phyloP scores from a whole-genome alignment of 2,888 invertebrate species.

The Chrysina gloriosa region DNA sequence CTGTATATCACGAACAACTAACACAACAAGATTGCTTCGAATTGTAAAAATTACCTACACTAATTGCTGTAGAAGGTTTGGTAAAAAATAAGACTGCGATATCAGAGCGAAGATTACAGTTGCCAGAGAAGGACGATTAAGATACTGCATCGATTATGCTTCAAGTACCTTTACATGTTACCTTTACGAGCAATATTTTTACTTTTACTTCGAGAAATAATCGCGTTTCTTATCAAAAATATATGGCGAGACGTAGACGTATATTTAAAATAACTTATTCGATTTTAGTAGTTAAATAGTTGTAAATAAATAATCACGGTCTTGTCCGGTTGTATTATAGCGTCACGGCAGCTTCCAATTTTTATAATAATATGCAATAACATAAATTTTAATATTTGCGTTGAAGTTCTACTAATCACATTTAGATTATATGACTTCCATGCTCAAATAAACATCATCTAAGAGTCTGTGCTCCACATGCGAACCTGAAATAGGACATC shows the following conservation, averaged over 20 bases:
- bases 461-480: not conserved
- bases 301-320: no score
- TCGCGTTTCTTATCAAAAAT: not conserved
- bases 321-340: no score
- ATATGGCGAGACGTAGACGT: not conserved
- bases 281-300: no score
- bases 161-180: constrained; percentile 4
- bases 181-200: constrained; percentile 13
- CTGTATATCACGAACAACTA: no score
- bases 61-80: constrained; percentile 1
- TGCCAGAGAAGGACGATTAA: not conserved
- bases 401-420: not conserved
- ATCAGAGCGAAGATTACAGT: not conserved
- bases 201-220: not conserved
- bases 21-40: no score
- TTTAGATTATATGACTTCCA: not conserved
- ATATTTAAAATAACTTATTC: constrained; percentile 9
- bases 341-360: no score
- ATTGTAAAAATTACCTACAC: no score
- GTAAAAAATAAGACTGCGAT: not conserved
- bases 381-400: not conserved
- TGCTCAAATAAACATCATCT: not conserved
- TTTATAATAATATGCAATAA: no score
- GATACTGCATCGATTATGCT: not conserved
- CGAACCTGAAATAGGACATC: constrained; percentile 2